Percentiles rank a stretch among this genome's conserved stretches.
These are phyloP conservation scores for Melolontha melolontha DNA, from an alignment of 2,888 invertebrate genomes.

Conservation along the genomic window DNA sequence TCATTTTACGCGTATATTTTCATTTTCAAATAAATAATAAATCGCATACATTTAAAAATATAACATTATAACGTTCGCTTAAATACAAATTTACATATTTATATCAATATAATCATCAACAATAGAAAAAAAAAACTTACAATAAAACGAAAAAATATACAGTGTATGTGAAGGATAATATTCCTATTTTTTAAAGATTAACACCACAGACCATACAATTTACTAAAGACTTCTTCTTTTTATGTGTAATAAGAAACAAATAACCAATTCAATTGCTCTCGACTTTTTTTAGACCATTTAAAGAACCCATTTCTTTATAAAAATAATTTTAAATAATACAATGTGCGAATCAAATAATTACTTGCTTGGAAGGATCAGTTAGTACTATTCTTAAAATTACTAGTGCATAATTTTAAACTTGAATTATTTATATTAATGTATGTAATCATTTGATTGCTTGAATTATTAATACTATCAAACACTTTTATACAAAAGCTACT, in stretches of 20 bases:
- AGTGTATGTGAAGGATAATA: conserved; percentile 30
- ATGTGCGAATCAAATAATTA: too few relatives aligned
- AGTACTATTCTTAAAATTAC: too few relatives aligned
- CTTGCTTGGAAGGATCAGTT: too few relatives aligned
- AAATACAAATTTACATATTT: conserved; percentile 38
- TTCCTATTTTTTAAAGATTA: conserved; percentile 32
- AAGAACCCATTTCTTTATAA: too few relatives aligned
- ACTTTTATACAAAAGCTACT: too few relatives aligned
- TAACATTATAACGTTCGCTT: conserved; percentile 34
- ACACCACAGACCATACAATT: conserved; percentile 38
- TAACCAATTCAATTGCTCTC: not conserved
- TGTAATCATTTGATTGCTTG: too few relatives aligned
- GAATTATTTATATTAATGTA: too few relatives aligned
- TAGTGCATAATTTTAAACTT: too few relatives aligned
- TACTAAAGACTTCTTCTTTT: conserved; percentile 27
- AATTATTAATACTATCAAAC: too few relatives aligned
- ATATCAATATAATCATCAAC: conserved; percentile 37
- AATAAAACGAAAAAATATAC: conserved; percentile 28
- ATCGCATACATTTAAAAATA: conserved; percentile 37
- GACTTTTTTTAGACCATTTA: too few relatives aligned
- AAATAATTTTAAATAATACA: too few relatives aligned
- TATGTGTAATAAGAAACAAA: not conserved
- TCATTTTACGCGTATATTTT: conserved; percentile 7
- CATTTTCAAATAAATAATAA: conserved; percentile 26
- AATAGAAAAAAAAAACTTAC: conserved; percentile 31